Evolutionary conservation across 2,797 vertebrate genomes (phyloP), one percentile per base, ranked within the genome.

Genomic region (Manis pentadactyla): DNA sequence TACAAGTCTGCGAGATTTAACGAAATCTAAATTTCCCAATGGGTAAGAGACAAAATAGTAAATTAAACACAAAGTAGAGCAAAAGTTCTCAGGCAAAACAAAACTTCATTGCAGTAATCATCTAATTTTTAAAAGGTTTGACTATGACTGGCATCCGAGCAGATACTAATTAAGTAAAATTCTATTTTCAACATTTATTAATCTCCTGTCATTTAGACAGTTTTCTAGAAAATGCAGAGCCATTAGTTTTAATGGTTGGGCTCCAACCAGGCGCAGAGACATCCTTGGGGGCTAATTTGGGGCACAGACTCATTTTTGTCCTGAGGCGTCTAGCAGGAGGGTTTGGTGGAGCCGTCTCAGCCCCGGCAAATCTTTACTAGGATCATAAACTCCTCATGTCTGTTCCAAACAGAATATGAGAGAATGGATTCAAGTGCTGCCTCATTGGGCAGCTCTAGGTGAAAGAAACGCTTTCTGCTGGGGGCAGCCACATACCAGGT

Each of bases 81-180:
- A 82, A 23, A 4, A 37, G n/a, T 18, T 94, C 61, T 93, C 73
- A 82, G 37, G 31, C 59, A 25, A 59, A 55, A 63, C 6, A 49
- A 51, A 29, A 23, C n/a, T 77, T 71, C 21, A 25, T 17, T 11
- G 4, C 18, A 37, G 49, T 82, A 68, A 29, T 53, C 18, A 15
- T 2, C 0, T 25, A 86, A 66, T 25, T 81, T 93, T 89, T 34
- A 37, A 90, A 92, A 87, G 31, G 31, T 64, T 73, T 87, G 73
- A 31, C n/a, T 73, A 2, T 74, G 90, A 81, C 34, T 86, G 29
- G 66, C 92, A 83, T 66, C 34, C 89, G 83, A 96, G 69, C 37
- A 91, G 31, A 84, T 77, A 96, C 23, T 87, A 78, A 84, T 31
- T 83, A 64, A 93, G 37, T n/a, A n/a, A 91, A 77, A 94, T 96